Evolutionary conservation across 2,113 vertebrate genomes (phyloP), one percentile per base, ranked within the genome.

Genomic region (Typhlomys cinereus): DNA sequence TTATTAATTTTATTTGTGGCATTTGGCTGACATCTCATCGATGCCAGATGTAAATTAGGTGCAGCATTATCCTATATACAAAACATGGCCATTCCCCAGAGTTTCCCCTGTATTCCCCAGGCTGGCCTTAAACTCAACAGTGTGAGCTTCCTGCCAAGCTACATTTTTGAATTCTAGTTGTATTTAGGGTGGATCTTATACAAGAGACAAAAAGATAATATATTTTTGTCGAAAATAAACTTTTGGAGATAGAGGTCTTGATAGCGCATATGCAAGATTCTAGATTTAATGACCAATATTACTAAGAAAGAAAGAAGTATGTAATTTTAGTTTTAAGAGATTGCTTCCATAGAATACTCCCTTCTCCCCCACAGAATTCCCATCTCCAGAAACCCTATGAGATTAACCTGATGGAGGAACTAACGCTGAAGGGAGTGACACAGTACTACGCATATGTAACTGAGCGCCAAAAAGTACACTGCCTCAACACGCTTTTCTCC

Each of bases 361-460:
- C 1, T 96, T 44, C 39, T 14, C 44, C 91, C 31, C 18, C 34
- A 59, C 93, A 99, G 99, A 99, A 99, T 97, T 96, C 98, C 87
- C 99, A 99, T 97, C 98, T 99, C 98, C 99, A 99, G 98, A 99
- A 99, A 98, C 99, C 99, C 74, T 99, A 99, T 2, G 99, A 99
- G 98, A 99, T 99, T 97, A 99, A 99, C 98, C 98, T 99, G 94
- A 99, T 99, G 99, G 99, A 99, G 97, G 99, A 99, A 97, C 98
- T 99, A 92, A 99, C 99, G 25, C 98, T 99, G 98, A 99, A 99
- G 98, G 99, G 99, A 96, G 99, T 99, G 97, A 99, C 99, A 96
- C 99, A 99, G 98, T 99, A 99, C 99, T 99, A 99, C 18, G 99
- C 99, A 92, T 99, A 99, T 71, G 99, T 99, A 94, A 99, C 99